Percentiles rank a stretch among this genome's conserved stretches.
Evolutionary conservation across 2,797 vertebrate species (phyloP).

Genomic region (Moxostoma hubbsi): DNA sequence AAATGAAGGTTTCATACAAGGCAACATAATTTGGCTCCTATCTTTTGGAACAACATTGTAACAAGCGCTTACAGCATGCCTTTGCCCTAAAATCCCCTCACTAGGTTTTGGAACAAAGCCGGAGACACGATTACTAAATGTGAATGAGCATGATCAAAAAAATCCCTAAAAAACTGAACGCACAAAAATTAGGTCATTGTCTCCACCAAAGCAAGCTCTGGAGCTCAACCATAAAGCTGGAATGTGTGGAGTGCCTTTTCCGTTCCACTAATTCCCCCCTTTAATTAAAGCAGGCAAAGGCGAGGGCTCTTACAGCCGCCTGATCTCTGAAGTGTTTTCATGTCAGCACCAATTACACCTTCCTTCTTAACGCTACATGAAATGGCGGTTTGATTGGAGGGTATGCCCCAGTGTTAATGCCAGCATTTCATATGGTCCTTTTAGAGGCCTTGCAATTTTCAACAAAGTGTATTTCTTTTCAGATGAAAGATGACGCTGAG

Average conservation of each 20-base stretch:
- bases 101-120: too few species aligned
- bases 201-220: conserved; percentile 32
- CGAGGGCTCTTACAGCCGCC: conserved; percentile 46
- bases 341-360: conserved; percentile 59
- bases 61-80: too few species aligned
- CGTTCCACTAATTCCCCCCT: conserved; percentile 51
- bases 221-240: conserved; percentile 35
- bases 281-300: conserved; percentile 58
- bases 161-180: conserved; percentile 40
- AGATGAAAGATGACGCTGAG: conserved; percentile 31
- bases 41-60: too few species aligned
- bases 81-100: too few species aligned
- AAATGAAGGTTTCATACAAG: too few species aligned
- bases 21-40: too few species aligned
- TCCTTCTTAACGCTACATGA: conserved; percentile 43
- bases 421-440: neutral
- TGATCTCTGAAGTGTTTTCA: conserved; percentile 63
- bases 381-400: conserved; percentile 54
- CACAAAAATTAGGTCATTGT: conserved; percentile 47
- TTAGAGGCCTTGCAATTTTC: conserved; percentile 31
- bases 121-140: conserved; percentile 46
- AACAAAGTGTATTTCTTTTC: conserved; percentile 18
- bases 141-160: conserved; percentile 43
- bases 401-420: conserved; percentile 19
- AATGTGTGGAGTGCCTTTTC: conserved; percentile 43